Base-by-base conservation (phyloP, 1,140 invertebrate species). In the Zaprionus capensis region DNA sequence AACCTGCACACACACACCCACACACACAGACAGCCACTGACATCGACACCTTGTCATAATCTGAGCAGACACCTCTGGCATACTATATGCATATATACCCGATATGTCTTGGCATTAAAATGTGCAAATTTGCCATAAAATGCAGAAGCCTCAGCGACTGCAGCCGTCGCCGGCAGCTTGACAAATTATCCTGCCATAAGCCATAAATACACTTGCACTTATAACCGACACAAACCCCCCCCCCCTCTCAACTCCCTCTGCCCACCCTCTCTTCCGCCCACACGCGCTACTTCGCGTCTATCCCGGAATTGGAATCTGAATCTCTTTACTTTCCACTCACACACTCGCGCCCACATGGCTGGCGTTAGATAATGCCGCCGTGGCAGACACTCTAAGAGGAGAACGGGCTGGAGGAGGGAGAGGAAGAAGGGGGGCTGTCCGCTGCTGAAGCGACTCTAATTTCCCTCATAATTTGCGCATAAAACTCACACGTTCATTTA, bases 401-500 rank as follows among this genome's bases (percentile, higher is more conserved):
- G 14, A 14, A 4, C 2, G 26, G 5, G 26, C 22, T 9, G 15
- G 20, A 44, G 14, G 2, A n/a, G 14, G 49, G 6, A 14, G 20
- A 4, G 31, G 49, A 7, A 7, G 31, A 15, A 3, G 31, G 9
- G 3, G 31, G 31, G 28, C 28, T 9, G 38, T 41, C 38, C 15
- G 38, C 38, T 41, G 14, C 49, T 55, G 15, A 65, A 31, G 72
- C 53, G 53, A 46, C 17, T 71, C 46, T 64, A 75, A 64, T 75
- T 70, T 75, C 26, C 6, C 59, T 70, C 59, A 75, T 75, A 70
- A 75, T 75, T 75, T 69, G 72, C 72, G 46, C 17, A 75, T 64
- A 70, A 75, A 75, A 71, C 66, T 63, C 67, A 70, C 67, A 75
- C 67, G 55, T 75, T 71, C 72, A 75, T 75, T 75, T 75, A 75